A percentile compares a stretch with the other conserved stretches of the same genome.
Conservation (phyloP, 2,888 invertebrate genomes). For the Drosophila maculinotata region DNA sequence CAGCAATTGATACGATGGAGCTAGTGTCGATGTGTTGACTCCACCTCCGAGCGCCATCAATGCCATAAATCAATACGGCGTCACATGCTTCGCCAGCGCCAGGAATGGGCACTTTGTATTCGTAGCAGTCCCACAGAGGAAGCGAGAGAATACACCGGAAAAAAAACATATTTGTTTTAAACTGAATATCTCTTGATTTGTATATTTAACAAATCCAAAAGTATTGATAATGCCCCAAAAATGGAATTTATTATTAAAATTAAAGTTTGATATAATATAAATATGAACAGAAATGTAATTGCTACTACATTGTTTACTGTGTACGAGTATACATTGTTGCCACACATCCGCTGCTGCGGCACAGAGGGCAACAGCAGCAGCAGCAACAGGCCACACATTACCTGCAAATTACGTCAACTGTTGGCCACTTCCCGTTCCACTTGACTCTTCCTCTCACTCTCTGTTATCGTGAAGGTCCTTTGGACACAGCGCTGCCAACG, state of each 20-base stretch:
- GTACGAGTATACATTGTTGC: conserved; percentile 20
- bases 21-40: conserved; percentile 15
- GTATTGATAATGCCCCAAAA: too few species aligned
- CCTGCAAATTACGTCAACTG: conserved; percentile 78
- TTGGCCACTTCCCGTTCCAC: conserved; percentile 25
- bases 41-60: conserved; percentile 15
- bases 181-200: not conserved
- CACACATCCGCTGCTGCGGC: conserved; percentile 23
- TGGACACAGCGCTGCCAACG: conserved; percentile 2
- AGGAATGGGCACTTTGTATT: conserved; percentile 12
- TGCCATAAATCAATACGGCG: conserved; percentile 72
- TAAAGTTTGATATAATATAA: too few species aligned
- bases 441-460: not conserved
- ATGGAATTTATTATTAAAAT: too few species aligned
- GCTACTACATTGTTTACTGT: not conserved
- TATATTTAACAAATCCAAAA: too few species aligned
- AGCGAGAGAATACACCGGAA: not conserved
- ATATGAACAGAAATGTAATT: too few species aligned
- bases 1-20: conserved; percentile 19
- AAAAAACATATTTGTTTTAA: too few species aligned
- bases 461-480: conserved; percentile 12
- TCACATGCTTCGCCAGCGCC: conserved; percentile 26
- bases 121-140: conserved; percentile 2
- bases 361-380: conserved; percentile 6
- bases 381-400: conserved; percentile 72